These are phyloP conservation scores for Pungitius pungitius DNA, from an alignment of 2,113 vertebrate species.

Conservation along the genomic window DNA sequence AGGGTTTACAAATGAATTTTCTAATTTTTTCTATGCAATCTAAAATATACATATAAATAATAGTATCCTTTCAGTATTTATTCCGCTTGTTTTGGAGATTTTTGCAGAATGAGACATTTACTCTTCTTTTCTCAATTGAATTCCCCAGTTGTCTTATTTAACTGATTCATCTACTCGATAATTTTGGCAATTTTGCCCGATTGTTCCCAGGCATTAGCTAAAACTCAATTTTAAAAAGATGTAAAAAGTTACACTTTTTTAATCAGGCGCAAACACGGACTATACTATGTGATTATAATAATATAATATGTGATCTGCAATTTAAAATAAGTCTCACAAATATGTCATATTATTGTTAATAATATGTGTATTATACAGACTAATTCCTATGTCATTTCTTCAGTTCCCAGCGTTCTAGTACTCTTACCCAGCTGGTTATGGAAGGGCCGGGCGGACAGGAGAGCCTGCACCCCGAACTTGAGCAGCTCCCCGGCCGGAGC, in stretches of 20 bases:
- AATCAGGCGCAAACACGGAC: background rate
- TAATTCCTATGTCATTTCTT: background rate
- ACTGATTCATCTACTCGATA: background rate
- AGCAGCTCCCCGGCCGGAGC: slow-evolving; percentile 89
- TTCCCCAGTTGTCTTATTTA: too few species aligned
- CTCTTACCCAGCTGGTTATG: slow-evolving; percentile 91
- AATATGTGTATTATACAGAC: background rate
- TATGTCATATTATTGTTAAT: background rate
- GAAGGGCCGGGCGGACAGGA: slow-evolving; percentile 90
- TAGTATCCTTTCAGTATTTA: background rate
- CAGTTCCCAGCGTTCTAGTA: background rate
- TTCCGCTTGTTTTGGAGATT: background rate
- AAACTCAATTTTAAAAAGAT: background rate
- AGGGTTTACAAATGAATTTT: too few species aligned
- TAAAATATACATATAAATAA: background rate
- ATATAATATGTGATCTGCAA: background rate
- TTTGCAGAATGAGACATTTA: background rate
- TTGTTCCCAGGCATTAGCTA: background rate
- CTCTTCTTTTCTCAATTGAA: background rate
- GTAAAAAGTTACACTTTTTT: background rate
- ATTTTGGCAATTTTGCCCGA: background rate
- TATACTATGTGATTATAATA: background rate
- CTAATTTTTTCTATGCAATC: background rate
- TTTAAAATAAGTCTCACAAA: background rate
- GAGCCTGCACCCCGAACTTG: slow-evolving; percentile 95